phyloP scores from a whole-genome alignment of 2,888 invertebrate genomes.

The Spodoptera picta region DNA sequence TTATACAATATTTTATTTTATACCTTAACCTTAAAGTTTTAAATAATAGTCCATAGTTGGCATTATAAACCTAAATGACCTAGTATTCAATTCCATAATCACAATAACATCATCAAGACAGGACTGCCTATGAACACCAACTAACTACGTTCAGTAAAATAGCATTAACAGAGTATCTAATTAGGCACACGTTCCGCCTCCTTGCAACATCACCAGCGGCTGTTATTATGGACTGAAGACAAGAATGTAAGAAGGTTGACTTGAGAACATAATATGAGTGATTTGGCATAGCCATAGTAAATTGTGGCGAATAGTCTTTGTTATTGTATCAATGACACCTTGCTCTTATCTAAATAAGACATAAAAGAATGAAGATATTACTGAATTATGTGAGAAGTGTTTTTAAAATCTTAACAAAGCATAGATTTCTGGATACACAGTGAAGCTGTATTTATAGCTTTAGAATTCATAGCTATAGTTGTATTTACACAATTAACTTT shows the following conservation, averaged over 20 bases:
- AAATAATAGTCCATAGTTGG: too few relatives aligned
- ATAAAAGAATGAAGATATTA: too few relatives aligned
- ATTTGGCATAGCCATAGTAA: too few relatives aligned
- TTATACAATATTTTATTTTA: too few relatives aligned
- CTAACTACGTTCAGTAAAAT: conserved; percentile 26
- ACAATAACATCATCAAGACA: background rate
- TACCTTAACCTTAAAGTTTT: too few relatives aligned
- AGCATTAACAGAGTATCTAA: conserved; percentile 42
- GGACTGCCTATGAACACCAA: conserved; percentile 7
- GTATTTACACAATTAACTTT: background rate
- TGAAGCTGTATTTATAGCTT: too few relatives aligned
- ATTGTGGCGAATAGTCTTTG: background rate
- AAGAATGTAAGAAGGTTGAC: conserved; percentile 31
- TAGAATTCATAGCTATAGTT: too few relatives aligned
- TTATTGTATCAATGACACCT: background rate
- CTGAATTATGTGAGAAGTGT: too few relatives aligned
- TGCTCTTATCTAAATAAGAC: background rate
- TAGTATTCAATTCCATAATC: too few relatives aligned
- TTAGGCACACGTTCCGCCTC: conserved; percentile 37
- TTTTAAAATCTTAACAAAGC: too few relatives aligned
- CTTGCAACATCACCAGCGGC: conserved; percentile 28
- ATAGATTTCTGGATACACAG: too few relatives aligned
- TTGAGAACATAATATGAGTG: background rate
- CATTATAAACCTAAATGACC: too few relatives aligned
- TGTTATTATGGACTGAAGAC: conserved; percentile 22